phyloP scores from a whole-genome alignment of 2,113 vertebrate genomes.

The Ariopsis seemanni region DNA sequence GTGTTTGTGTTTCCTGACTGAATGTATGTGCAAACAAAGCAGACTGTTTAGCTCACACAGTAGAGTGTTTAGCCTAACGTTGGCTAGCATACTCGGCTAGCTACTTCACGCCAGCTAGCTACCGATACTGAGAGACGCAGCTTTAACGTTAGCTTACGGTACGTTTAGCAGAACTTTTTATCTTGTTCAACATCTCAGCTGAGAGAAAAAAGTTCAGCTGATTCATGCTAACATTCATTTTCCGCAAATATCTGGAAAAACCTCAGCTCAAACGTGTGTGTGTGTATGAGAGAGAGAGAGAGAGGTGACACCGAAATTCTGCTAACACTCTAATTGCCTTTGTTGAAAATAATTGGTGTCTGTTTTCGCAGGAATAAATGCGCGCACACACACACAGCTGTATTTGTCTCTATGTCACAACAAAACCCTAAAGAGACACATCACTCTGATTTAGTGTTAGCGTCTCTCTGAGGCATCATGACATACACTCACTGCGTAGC shows the following conservation, averaged over 20 bases:
- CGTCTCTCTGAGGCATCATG: neutral
- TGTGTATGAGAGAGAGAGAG: neutral
- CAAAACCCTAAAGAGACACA: slow-evolving; percentile 11
- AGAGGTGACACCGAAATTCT: neutral
- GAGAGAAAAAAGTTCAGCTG: neutral
- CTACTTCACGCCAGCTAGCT: no score
- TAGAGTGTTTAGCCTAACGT: no score
- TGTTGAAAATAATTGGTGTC: slow-evolving; percentile 16
- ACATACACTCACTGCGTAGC: neutral
- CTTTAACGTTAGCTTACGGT: neutral
- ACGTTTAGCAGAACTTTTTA: neutral
- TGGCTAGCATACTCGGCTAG: no score
- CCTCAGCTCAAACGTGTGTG: neutral
- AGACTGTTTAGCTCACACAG: no score
- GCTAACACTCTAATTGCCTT: neutral
- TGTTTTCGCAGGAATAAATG: neutral
- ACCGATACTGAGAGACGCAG: no score
- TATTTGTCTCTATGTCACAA: slow-evolving; percentile 19
- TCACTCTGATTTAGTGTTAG: slow-evolving; percentile 12
- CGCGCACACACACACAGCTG: neutral
- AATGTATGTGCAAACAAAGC: no score
- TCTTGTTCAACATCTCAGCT: neutral
- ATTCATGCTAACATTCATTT: neutral
- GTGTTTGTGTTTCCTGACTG: neutral
- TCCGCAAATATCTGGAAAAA: neutral